Evolutionary conservation across 2,888 invertebrate genomes (phyloP).

Genomic region (Zelleria hepariella): DNA sequence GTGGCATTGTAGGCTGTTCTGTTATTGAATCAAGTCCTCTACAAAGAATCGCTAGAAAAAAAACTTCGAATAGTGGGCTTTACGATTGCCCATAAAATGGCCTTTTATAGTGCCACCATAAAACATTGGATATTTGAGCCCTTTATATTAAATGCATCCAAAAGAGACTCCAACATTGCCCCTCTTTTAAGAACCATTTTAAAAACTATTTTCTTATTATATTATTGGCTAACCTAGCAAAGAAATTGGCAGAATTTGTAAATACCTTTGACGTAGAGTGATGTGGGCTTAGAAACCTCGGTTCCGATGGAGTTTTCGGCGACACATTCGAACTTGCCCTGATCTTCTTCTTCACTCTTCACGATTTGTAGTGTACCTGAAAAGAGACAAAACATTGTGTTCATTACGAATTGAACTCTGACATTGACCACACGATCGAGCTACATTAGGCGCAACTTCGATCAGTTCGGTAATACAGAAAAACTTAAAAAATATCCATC

Average conservation of each 20-base stretch:
- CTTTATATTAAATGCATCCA: background rate
- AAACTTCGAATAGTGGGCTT: background rate
- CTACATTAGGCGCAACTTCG: background rate
- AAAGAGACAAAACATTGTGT: conserved; percentile 21
- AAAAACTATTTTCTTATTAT: background rate
- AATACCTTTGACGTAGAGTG: conserved; percentile 92
- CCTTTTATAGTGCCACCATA: background rate
- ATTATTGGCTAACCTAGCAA: too few species aligned
- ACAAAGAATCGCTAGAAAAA: background rate
- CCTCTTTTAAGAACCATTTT: background rate
- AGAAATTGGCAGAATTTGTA: too few species aligned
- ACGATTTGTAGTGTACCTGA: conserved; percentile 90
- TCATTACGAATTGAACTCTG: background rate
- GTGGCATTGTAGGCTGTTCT: background rate
- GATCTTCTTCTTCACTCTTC: conserved; percentile 91
- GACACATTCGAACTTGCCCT: conserved; percentile 96
- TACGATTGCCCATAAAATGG: background rate
- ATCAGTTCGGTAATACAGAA: too few species aligned
- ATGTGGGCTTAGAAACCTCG: conserved; percentile 91
- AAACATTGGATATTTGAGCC: background rate
- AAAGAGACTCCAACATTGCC: background rate
- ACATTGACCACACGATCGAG: too few species aligned
- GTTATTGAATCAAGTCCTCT: conserved; percentile 1
- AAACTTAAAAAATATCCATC: too few species aligned
- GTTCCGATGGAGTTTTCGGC: conserved; percentile 95